Percentiles rank a stretch among this genome's conserved stretches.
These are phyloP conservation scores for Malacoraja senta DNA, from an alignment of 2,797 vertebrate species.

Conservation along the genomic window DNA sequence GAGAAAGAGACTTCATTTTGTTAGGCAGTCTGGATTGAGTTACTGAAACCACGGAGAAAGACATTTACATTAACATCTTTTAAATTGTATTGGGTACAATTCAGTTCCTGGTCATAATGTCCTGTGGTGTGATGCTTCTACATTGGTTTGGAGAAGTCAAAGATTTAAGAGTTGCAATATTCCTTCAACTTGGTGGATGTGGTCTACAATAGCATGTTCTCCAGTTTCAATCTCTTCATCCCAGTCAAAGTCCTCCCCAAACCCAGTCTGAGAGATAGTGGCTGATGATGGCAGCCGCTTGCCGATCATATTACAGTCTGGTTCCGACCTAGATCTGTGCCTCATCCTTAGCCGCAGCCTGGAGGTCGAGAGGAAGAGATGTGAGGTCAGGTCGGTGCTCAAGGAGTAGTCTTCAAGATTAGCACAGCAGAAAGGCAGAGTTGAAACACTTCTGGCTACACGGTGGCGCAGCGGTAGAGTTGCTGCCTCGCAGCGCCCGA, in stretches of 20 bases:
- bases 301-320: neutral
- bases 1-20: slow-evolving; percentile 45
- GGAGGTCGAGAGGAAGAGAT: neutral
- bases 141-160: slow-evolving; percentile 23
- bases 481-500: no score
- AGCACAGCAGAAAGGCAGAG: neutral
- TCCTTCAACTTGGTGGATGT: neutral
- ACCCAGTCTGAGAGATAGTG: neutral
- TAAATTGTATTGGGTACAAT: neutral
- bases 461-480: no score
- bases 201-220: neutral
- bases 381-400: neutral
- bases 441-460: no score
- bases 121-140: slow-evolving; percentile 16
- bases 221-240: neutral
- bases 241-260: neutral
- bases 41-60: slow-evolving; percentile 29
- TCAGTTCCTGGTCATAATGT: slow-evolving; percentile 15
- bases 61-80: slow-evolving; percentile 23
- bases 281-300: neutral
- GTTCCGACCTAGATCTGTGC: neutral
- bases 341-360: neutral
- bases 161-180: slow-evolving; percentile 10
- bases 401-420: neutral
- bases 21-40: slow-evolving; percentile 31